Conservation (phyloP, 2,888 invertebrate genomes). For the Chirona hameri region DNA sequence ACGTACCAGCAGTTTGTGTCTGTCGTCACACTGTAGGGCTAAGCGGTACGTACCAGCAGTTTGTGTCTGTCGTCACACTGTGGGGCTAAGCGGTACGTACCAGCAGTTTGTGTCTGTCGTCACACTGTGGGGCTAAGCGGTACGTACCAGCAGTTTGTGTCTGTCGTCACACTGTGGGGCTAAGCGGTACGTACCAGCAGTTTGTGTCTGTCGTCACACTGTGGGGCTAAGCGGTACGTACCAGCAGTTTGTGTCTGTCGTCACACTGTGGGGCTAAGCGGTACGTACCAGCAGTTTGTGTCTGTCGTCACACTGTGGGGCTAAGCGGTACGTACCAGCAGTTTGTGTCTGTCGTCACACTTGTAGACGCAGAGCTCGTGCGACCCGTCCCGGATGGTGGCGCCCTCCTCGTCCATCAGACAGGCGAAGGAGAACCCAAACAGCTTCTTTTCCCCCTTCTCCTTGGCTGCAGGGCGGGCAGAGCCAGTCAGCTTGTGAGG, state of each 20-base stretch:
- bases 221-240: not conserved
- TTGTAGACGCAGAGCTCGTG: conserved; percentile 91
- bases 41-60: too few relatives aligned
- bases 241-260: conserved; percentile 53
- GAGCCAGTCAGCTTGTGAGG: not conserved
- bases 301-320: too few relatives aligned
- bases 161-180: conserved; percentile 71
- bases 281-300: too few relatives aligned
- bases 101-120: conserved; percentile 57
- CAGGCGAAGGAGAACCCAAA: conserved; percentile 88
- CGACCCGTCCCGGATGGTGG: conserved; percentile 78
- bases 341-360: conserved; percentile 67
- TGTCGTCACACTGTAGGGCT: conserved; percentile 69
- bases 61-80: too few relatives aligned
- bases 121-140: conserved; percentile 58
- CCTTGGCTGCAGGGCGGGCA: conserved; percentile 61
- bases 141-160: not conserved
- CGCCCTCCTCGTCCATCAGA: conserved; percentile 85
- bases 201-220: too few relatives aligned
- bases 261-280: conserved; percentile 61
- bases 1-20: conserved; percentile 41
- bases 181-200: too few relatives aligned
- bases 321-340: not conserved
- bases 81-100: not conserved
- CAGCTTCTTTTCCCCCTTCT: conserved; percentile 83